These are phyloP conservation scores for Crambe crambe DNA, from an alignment of 37 sponge, comb jelly and placozoan genomes.

Conservation along the genomic window DNA sequence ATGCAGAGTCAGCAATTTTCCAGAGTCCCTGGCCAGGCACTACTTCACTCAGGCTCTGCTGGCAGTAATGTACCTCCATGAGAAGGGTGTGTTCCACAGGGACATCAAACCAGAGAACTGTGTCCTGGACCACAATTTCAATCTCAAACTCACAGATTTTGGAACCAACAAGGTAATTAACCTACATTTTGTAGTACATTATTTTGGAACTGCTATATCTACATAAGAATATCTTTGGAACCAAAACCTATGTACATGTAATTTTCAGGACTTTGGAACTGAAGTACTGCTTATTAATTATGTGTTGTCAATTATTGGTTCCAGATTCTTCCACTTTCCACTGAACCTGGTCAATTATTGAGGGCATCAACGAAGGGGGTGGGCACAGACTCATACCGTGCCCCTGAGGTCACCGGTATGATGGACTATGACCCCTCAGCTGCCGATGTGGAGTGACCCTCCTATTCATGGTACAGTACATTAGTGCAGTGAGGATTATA, in stretches of 20 bases:
- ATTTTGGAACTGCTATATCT: too few species aligned
- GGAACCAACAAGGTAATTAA: slow-evolving; percentile 79
- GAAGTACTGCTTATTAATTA: too few species aligned
- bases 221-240: too few species aligned
- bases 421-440: slow-evolving; percentile 70
- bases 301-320: too few species aligned
- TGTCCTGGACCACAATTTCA: slow-evolving; percentile 69
- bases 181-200: not conserved
- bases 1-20: slow-evolving; percentile 47
- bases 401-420: slow-evolving; percentile 70
- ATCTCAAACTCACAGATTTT: slow-evolving; percentile 84
- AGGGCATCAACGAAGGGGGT: slow-evolving; percentile 65
- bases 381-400: slow-evolving; percentile 78
- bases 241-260: too few species aligned
- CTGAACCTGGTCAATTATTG: slow-evolving; percentile 42
- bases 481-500: not conserved
- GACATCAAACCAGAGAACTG: slow-evolving; percentile 91
- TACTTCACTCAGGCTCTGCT: slow-evolving; percentile 74
- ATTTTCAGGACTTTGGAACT: too few species aligned
- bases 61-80: slow-evolving; percentile 81
- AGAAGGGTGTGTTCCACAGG: slow-evolving; percentile 75
- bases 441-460: slow-evolving; percentile 82
- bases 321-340: slow-evolving; percentile 24
- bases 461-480: slow-evolving; percentile 66
- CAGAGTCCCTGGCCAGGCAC: slow-evolving; percentile 76